Evolutionary conservation across 2,113 vertebrate species (phyloP).

Genomic region (Trogon surrucura): DNA sequence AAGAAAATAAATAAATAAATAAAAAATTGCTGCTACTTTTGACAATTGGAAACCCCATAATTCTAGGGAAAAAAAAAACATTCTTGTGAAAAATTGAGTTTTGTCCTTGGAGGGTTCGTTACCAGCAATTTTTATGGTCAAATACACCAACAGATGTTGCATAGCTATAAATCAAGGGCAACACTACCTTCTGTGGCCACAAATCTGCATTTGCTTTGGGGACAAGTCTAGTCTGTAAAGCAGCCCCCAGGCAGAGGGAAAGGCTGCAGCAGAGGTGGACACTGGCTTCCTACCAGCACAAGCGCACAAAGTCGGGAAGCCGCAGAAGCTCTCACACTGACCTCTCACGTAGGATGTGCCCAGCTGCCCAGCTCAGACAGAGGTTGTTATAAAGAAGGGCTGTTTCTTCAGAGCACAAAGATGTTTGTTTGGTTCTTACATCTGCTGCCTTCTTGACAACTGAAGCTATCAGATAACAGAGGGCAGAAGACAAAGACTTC

Average conservation of each 20-base stretch:
- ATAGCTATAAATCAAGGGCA: not conserved
- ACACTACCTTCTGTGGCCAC: not conserved
- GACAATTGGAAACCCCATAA: not conserved
- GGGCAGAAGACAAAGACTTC: not conserved
- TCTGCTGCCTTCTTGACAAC: not conserved
- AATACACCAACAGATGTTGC: not conserved
- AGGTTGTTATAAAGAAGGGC: not conserved
- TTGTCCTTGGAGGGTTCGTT: not conserved
- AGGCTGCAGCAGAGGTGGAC: not conserved
- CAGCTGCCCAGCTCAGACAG: not conserved
- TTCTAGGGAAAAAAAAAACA: not conserved
- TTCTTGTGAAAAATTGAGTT: not conserved
- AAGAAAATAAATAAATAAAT: not conserved
- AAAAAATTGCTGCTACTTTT: not conserved
- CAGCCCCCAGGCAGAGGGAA: no score
- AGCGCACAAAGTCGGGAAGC: not conserved
- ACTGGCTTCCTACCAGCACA: not conserved
- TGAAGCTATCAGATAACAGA: not conserved
- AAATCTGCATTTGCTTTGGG: not conserved
- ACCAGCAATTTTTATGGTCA: not conserved
- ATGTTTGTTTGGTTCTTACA: not conserved
- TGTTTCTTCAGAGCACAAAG: not conserved
- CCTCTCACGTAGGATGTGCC: not conserved
- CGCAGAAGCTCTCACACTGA: not conserved
- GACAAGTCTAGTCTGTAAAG: not conserved